phyloP scores from a whole-genome alignment of 2,888 invertebrate genomes.

The Dorcus hopei region DNA sequence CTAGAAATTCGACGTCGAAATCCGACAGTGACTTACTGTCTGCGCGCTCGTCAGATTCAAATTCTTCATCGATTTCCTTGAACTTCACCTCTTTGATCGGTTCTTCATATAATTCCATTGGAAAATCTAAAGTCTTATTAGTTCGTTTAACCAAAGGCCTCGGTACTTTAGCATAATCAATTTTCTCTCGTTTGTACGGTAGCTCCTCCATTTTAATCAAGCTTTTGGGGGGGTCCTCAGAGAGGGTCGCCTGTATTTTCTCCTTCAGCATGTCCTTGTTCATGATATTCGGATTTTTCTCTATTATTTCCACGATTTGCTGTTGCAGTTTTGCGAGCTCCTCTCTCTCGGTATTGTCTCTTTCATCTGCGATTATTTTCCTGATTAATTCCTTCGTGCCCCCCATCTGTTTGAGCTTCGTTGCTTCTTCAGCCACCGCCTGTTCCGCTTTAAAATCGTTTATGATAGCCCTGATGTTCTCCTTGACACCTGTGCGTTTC shows the following conservation, averaged over 20 bases:
- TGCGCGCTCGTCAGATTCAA: constrained; percentile 8
- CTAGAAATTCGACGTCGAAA: constrained; percentile 35
- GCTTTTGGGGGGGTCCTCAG: constrained; percentile 31
- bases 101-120: not conserved
- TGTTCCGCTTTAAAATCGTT: constrained; percentile 41
- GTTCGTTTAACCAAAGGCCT: not conserved
- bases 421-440: constrained; percentile 16
- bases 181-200: constrained; percentile 5
- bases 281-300: constrained; percentile 51
- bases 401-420: constrained; percentile 11
- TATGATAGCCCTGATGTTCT: constrained; percentile 34
- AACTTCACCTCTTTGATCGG: not conserved
- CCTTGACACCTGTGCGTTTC: constrained; percentile 12
- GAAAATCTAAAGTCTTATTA: constrained; percentile 2
- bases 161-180: constrained; percentile 3
- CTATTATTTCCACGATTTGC: constrained; percentile 51
- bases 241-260: constrained; percentile 44
- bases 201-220: too few species aligned
- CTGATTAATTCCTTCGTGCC: constrained; percentile 33
- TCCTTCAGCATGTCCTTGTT: constrained; percentile 51
- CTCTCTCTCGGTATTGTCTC: constrained; percentile 50
- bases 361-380: constrained; percentile 45
- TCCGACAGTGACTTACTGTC: constrained; percentile 1
- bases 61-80: constrained; percentile 9
- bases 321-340: constrained; percentile 50